A percentile compares a stretch with the other conserved stretches of the same genome.
These are phyloP conservation scores for Metaphire vulgaris DNA, from an alignment of 1,140 invertebrate species.

Conservation along the genomic window DNA sequence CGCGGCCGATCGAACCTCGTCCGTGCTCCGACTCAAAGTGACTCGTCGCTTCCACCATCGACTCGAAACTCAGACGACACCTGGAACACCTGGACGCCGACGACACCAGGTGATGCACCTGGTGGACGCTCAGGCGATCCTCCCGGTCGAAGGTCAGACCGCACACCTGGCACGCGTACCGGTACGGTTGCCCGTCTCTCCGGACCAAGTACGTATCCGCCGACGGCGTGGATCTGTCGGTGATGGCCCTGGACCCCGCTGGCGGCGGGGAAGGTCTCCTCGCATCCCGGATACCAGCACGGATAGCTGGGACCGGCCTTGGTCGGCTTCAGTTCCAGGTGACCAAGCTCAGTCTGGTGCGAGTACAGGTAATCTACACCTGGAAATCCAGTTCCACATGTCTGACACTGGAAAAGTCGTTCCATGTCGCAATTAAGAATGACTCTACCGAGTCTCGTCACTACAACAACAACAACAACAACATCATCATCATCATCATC, in stretches of 20 bases:
- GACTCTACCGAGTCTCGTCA: neutral
- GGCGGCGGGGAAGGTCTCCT: constrained; percentile 71
- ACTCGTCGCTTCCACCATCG: constrained; percentile 79
- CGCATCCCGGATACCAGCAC: constrained; percentile 83
- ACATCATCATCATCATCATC: too few relatives aligned
- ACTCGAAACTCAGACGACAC: constrained; percentile 83
- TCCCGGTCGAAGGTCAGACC: constrained; percentile 89
- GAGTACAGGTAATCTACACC: constrained; percentile 71
- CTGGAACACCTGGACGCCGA: constrained; percentile 87
- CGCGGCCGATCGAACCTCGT: too few relatives aligned
- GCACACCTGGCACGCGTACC: constrained; percentile 90
- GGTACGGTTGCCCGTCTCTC: constrained; percentile 90
- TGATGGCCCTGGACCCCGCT: constrained; percentile 68
- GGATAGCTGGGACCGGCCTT: constrained; percentile 73
- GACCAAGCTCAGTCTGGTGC: constrained; percentile 79
- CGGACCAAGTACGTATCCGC: constrained; percentile 58
- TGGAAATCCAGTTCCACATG: constrained; percentile 64
- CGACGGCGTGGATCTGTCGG: constrained; percentile 72
- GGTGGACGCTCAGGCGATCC: constrained; percentile 86
- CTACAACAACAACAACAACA: neutral
- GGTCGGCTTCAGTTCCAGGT: constrained; percentile 73
- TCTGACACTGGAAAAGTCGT: constrained; percentile 33
- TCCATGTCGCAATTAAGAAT: neutral
- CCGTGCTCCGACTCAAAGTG: constrained; percentile 83
- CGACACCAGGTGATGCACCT: constrained; percentile 86